phyloP scores from a whole-genome alignment of 2,113 vertebrate genomes.

The Holacanthus passer region DNA sequence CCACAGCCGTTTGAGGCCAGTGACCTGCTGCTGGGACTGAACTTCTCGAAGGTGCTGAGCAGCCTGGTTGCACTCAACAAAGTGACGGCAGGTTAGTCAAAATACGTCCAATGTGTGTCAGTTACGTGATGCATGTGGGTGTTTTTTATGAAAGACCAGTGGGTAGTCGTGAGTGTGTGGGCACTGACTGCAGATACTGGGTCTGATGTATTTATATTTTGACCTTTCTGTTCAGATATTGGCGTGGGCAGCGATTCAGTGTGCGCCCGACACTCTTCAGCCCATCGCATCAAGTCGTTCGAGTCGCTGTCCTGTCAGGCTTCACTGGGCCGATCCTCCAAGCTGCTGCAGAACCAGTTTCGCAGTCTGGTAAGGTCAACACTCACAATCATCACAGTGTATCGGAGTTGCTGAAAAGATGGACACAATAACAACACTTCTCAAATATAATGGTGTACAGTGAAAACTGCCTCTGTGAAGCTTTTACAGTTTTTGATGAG shows the following conservation, averaged over 20 bases:
- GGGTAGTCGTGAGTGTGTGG: constrained; percentile 21
- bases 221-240: constrained; percentile 87
- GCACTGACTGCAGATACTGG: constrained; percentile 27
- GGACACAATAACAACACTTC: neutral
- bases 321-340: constrained; percentile 91
- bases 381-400: neutral
- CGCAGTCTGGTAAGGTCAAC: constrained; percentile 93
- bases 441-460: neutral
- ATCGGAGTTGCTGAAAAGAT: neutral
- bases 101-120: neutral
- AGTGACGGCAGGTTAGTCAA: constrained; percentile 94
- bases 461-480: neutral
- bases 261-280: constrained; percentile 91
- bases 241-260: constrained; percentile 97
- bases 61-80: constrained; percentile 97
- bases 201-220: constrained; percentile 52
- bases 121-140: neutral
- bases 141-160: constrained; percentile 24
- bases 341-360: constrained; percentile 96
- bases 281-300: constrained; percentile 95
- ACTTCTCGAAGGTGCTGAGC: constrained; percentile 96
- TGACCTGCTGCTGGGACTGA: constrained; percentile 96
- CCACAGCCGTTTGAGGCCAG: constrained; percentile 96
- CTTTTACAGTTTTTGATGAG: neutral
- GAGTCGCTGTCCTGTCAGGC: constrained; percentile 95